Evolutionary conservation across 2,113 vertebrate genomes (phyloP).

Genomic region (Noturus placidus): DNA sequence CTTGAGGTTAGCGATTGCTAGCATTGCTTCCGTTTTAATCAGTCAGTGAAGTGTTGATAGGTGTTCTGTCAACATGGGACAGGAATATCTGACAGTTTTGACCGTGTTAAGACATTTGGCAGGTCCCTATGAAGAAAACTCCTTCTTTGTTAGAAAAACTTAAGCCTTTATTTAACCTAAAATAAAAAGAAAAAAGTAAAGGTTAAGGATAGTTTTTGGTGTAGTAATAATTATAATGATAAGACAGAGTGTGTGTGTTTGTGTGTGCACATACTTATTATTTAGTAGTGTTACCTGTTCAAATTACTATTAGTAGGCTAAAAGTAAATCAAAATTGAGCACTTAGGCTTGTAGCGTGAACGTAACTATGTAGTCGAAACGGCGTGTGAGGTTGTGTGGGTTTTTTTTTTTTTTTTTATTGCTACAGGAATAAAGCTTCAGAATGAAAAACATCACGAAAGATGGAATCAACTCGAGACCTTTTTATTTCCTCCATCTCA

Average conservation of each 20-base stretch:
- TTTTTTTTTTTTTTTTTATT: neutral
- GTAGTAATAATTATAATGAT: neutral
- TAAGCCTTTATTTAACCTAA: neutral
- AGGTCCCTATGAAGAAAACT: neutral
- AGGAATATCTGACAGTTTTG: neutral
- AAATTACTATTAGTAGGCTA: neutral
- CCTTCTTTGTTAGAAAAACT: neutral
- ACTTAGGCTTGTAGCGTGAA: neutral
- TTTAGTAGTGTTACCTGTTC: neutral
- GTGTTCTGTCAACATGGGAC: neutral
- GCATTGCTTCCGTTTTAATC: neutral
- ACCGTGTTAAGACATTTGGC: neutral
- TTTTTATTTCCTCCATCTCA: constrained; percentile 14
- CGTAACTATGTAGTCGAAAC: neutral
- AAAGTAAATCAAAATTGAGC: neutral
- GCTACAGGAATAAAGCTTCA: neutral
- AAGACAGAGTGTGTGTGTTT: neutral
- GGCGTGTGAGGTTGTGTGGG: constrained; percentile 35
- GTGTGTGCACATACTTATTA: neutral
- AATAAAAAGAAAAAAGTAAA: too few species aligned
- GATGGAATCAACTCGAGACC: constrained; percentile 23
- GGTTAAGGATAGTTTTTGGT: neutral
- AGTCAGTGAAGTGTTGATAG: neutral
- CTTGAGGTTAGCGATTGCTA: neutral
- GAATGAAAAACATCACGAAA: neutral